Evolutionary conservation across 2,113 vertebrate genomes (phyloP).

Genomic region (Macaca mulatta): DNA sequence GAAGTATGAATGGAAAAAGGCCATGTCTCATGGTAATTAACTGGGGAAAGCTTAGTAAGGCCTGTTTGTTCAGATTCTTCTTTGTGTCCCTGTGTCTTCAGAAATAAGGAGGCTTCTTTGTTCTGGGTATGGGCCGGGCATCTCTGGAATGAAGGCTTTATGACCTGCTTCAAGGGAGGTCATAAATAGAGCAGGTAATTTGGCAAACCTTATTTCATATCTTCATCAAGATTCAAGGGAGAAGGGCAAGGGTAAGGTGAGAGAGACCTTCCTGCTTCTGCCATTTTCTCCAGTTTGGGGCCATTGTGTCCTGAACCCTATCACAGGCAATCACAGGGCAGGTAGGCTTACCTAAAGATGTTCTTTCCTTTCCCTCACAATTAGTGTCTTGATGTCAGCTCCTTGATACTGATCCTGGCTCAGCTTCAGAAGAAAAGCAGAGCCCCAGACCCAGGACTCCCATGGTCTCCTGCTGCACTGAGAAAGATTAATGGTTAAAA

Average conservation of each 20-base stretch:
- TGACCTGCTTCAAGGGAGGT: background rate
- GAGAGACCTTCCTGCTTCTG: background rate
- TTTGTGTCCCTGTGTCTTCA: background rate
- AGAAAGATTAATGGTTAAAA: background rate
- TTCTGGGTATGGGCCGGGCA: background rate
- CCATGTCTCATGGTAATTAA: no score
- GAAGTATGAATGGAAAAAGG: background rate
- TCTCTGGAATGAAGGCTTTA: background rate
- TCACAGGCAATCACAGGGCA: background rate
- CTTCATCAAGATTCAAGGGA: background rate
- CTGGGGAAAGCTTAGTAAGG: background rate
- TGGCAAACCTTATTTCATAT: no score
- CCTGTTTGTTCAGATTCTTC: background rate
- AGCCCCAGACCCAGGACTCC: background rate
- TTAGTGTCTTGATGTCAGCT: background rate
- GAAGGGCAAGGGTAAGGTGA: background rate
- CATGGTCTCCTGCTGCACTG: background rate
- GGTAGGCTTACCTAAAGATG: rapidly evolving
- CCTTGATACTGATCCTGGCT: background rate
- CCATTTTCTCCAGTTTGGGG: background rate
- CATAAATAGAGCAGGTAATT: no score
- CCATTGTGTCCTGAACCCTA: background rate
- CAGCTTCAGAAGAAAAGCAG: background rate
- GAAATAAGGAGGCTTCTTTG: background rate
- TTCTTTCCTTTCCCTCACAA: background rate